Evolutionary conservation across 2,888 invertebrate species (phyloP).

Genomic region (Pseudococcus jackbeardsleyi): DNA sequence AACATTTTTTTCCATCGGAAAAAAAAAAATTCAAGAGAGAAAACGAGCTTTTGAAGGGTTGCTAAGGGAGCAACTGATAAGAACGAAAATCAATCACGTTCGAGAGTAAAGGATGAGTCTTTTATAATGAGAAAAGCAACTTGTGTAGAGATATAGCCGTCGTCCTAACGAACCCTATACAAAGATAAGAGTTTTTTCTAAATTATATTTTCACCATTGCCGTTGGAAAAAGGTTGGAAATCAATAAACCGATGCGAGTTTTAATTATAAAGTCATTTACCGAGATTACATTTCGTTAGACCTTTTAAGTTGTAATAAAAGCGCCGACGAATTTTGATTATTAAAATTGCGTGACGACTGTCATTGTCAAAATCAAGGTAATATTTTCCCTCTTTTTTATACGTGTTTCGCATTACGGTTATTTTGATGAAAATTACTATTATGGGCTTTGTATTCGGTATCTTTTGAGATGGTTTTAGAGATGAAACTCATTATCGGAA

Average conservation of each 20-base stretch:
- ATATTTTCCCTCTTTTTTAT: not conserved
- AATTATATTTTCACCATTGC: not conserved
- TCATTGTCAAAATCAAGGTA: conserved; percentile 46
- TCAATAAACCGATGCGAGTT: conserved; percentile 33
- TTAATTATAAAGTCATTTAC: conserved; percentile 49
- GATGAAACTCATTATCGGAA: not conserved
- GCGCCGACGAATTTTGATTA: conserved; percentile 40
- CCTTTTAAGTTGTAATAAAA: conserved; percentile 27
- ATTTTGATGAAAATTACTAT: conserved; percentile 37
- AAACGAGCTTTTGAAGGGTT: conserved; percentile 42
- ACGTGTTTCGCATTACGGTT: not conserved
- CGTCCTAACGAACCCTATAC: not conserved
- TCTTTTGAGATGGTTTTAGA: not conserved
- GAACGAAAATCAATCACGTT: conserved; percentile 43
- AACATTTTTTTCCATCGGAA: not conserved
- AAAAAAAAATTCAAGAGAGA: not conserved
- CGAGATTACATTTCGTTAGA: conserved; percentile 23
- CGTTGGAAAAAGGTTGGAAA: not conserved
- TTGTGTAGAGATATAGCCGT: not conserved
- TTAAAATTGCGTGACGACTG: conserved; percentile 23
- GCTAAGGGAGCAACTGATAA: conserved; percentile 47
- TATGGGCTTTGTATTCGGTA: not conserved
- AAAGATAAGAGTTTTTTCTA: conserved; percentile 38
- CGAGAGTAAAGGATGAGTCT: conserved; percentile 42
- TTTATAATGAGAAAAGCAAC: conserved; percentile 48